Base-by-base conservation (phyloP, 2,888 invertebrate species). In the Sarcophaga variegata region DNA sequence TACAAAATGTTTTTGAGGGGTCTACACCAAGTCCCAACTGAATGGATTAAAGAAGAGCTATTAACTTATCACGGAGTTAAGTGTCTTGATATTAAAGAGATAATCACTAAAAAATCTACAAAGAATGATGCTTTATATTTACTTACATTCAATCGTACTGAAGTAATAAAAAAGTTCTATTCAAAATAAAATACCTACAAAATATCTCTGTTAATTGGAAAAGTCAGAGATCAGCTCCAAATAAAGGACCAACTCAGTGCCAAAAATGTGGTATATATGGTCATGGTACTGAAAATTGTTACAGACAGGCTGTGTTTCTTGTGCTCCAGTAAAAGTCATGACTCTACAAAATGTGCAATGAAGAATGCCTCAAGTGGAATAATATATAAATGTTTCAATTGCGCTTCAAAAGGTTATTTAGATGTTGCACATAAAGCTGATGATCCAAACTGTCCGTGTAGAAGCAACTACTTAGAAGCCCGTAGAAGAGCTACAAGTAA, bases 371-470 rank as follows among this genome's bases (percentile, higher is more conserved):
- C 64, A 5, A 47, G 75, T 22, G 63, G 47, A 4, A 75, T n/a
- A 20, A 63, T 64, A 2, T 75, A 63, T 22, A 75, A 63, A n/a
- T 75, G 75, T 22, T 75, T 63, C 37, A 75, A 47, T 63, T 75
- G 63, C n/a, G 63, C 47, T 63, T n/a, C 45, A 8, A 75, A 63
- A n/a, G 37, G 75, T 4, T 6, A 37, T 6, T 6, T 37, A 37
- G 37, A 37, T 37, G 37, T 37, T 37, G 37, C 27, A 4, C 27
- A 27, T 27, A 27, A 25, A 25, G 25, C 25, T 25, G 25, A 25
- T 12, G 74, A 74, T 74, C 63, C 47, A 12, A 63, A 3, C n/a
- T 63, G 74, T 22, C 63, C 74, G 17, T 66, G 66, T 74, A 12
- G 63, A 22, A 22, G 22, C 22, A 22, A 22, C 22, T 22, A 22